phyloP scores from a whole-genome alignment of 2,113 vertebrate genomes.

The Epinephelus cyanopodus region DNA sequence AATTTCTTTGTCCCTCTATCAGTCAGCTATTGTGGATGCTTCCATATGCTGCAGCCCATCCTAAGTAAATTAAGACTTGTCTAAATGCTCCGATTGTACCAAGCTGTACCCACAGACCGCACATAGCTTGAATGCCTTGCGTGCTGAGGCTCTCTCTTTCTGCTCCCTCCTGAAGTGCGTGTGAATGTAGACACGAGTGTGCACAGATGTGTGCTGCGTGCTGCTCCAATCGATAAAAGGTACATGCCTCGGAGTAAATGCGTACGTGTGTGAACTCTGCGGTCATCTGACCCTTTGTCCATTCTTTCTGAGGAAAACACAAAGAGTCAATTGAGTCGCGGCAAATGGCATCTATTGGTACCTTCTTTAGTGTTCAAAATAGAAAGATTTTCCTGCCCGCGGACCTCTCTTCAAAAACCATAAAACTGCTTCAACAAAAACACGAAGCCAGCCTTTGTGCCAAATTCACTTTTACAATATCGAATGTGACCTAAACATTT shows the following conservation, averaged over 20 bases:
- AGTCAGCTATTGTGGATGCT: conserved; percentile 90
- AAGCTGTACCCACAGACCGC: conserved; percentile 78
- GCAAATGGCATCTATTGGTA: conserved; percentile 57
- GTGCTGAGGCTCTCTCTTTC: conserved; percentile 66
- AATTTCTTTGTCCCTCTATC: conserved; percentile 95
- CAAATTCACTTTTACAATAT: conserved; percentile 35
- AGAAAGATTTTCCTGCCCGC: conserved; percentile 25
- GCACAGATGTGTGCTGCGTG: conserved; percentile 52
- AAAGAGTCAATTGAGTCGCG: conserved; percentile 57
- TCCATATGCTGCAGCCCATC: conserved; percentile 90
- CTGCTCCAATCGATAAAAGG: conserved; percentile 67
- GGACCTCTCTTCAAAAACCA: conserved; percentile 37
- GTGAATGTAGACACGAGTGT: conserved; percentile 45
- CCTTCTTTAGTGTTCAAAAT: conserved; percentile 51
- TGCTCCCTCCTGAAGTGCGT: conserved; percentile 39
- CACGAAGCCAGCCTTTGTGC: conserved; percentile 21
- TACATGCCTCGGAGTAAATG: conserved; percentile 62
- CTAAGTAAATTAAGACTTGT: conserved; percentile 91
- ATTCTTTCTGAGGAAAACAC: conserved; percentile 56
- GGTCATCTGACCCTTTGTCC: conserved; percentile 67
- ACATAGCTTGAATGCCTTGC: conserved; percentile 83
- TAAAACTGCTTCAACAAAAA: conserved; percentile 29
- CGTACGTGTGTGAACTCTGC: conserved; percentile 53
- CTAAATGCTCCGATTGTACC: conserved; percentile 91
- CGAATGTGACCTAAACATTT: conserved; percentile 34